Conservation (phyloP, 1,140 invertebrate genomes). For the Drosophila pseudoananassae region DNA sequence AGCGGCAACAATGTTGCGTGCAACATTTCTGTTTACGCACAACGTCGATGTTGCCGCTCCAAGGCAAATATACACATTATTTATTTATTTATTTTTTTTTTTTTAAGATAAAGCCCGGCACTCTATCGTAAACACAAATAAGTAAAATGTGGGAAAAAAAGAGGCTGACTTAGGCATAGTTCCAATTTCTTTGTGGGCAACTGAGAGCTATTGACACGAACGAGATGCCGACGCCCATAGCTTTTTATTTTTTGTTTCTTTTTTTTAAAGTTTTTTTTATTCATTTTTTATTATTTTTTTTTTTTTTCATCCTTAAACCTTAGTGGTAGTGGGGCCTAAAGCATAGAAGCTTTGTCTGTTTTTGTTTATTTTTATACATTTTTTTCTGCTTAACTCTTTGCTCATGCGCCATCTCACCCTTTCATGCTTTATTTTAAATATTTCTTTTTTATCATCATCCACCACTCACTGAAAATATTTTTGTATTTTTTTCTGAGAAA, state of each 20-base stretch:
- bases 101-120: background rate
- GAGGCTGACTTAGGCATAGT: conserved; percentile 49
- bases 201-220: conserved; percentile 52
- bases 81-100: conserved; percentile 1
- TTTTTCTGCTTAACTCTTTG: conserved; percentile 62
- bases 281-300: conserved; percentile 11
- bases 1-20: conserved; percentile 29
- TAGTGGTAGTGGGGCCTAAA: conserved; percentile 32
- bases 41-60: conserved; percentile 4
- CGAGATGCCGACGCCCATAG: conserved; percentile 44
- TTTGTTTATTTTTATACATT: conserved; percentile 73
- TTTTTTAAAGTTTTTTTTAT: conserved; percentile 11
- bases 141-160: conserved; percentile 27
- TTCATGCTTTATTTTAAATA: background rate
- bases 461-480: conserved; percentile 4
- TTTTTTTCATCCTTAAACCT: conserved; percentile 34
- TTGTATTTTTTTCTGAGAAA: too few relatives aligned
- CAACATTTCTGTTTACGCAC: conserved; percentile 21
- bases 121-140: conserved; percentile 29
- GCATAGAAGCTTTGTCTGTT: conserved; percentile 43
- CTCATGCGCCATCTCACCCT: conserved; percentile 31
- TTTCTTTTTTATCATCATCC: conserved; percentile 19
- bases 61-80: conserved; percentile 18
- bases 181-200: conserved; percentile 52
- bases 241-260: conserved; percentile 13